Base-by-base conservation (phyloP, 1,140 invertebrate genomes). In the Homarus americanus region DNA sequence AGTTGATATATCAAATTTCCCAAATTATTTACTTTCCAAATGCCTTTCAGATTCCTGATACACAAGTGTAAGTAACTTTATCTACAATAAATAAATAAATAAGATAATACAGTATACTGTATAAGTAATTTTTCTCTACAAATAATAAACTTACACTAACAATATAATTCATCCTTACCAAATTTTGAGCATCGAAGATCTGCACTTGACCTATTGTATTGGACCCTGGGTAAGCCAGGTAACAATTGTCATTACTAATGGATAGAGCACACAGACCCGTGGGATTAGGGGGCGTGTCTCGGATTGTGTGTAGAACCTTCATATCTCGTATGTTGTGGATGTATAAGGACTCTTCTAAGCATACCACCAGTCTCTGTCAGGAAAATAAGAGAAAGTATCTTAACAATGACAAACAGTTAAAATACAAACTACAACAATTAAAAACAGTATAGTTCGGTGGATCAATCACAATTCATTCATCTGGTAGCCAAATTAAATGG, bases 291-390 rank as follows among this genome's bases (percentile, higher is more conserved):
- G 99, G 99, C 82, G 99, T 99, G 94, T 99, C 99, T 92, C 98
- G 96, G 94, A 99, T 99, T 82, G 98, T 99, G 94, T 99, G 99
- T 92, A 99, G 95, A 41, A 99, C 97, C 95, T 98, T 99, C 99
- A 99, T 99, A 94, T 99, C 99, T 76, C 97, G 96, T 93, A 99
- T 99, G 95, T 99, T 99, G 95, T 99, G 99, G 94, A 99, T 99
- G 94, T 99, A 99, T 86, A 99, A 95, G 85, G 97, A 98, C 94
- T 99, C 99, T 95, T 99, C 98, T 93, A 99, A 95, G 95, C 99
- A 99, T 92, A 99, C 99, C 86, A 99, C 97, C 94, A 99, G 95
- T 93, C 99, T 96, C 97, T 98, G 95, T 49, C 32, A 44, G 36
- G 24, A 82, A 4, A 66, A 7, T 36, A 58, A 58, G 7, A 73